Base-by-base conservation (phyloP, 2,113 vertebrate genomes). In the Ceuthmochares aereus region DNA sequence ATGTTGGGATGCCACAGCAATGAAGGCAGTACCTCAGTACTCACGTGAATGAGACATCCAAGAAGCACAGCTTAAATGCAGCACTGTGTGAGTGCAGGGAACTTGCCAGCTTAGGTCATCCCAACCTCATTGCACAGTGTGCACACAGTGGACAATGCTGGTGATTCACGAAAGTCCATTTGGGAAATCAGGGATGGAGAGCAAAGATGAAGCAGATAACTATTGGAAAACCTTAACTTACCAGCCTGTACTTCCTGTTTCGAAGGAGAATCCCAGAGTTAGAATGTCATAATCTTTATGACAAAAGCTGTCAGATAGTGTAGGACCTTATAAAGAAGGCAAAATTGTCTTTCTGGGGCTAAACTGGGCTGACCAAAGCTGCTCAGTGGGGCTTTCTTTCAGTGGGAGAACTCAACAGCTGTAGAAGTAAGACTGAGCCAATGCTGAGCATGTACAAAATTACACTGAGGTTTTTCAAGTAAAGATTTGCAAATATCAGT, bases 91-190 rank as follows among this genome's bases (percentile, higher is more conserved):
- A 51, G 34, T 5, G 15, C 14, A 10, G n/a, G 20, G 19, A 10
- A 14, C 34, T 37, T 63, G 21, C 5, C 34, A 32, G 18, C 22
- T 67, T 22, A 17, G 69, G 19, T 36, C 37, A 80, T 49, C 58
- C 21, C 0, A 5, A 19, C 21, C 47, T 17, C 6, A 5, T 23
- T 19, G 20, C 42, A 13, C 3, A 14, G 23, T 29, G 8, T 6
- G 25, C 17, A 15, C 1, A 2, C 62, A 52, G 6, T 0, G 2
- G 2, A 8, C 4, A 14, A 16, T 13, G 21, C 40, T 51, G 25
- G 30, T 7, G 69, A 62, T 29, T 30, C 10, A 1, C 60, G 37
- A 6, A 36, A 43, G 15, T 12, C 43, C 26, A 1, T 18, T 36
- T 14, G 23, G 40, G 12, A 87, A 86, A 49, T 0, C 1, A 2